These are phyloP conservation scores for Naso thynnoides DNA, from an alignment of 2,797 vertebrate genomes.

Conservation along the genomic window DNA sequence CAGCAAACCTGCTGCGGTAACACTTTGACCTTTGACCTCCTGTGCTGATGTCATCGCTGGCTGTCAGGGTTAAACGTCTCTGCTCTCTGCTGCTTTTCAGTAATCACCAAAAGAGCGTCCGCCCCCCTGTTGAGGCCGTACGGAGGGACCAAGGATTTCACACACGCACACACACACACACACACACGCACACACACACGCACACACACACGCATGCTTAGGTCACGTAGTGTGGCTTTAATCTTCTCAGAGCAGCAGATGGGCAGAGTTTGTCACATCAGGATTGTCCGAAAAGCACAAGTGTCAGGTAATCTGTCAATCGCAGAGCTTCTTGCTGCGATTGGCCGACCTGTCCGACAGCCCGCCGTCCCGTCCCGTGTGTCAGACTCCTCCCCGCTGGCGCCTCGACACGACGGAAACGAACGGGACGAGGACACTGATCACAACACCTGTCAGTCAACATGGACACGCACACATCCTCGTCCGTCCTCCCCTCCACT, in stretches of 20 bases:
- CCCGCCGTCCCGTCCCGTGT: not conserved
- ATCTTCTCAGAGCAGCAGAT: slow-evolving; percentile 52
- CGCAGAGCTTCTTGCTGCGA: slow-evolving; percentile 6
- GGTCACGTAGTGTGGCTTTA: slow-evolving; percentile 19
- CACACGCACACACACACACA: slow-evolving; percentile 8
- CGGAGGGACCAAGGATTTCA: slow-evolving; percentile 13
- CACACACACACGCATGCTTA: not conserved
- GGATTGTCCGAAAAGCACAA: not conserved
- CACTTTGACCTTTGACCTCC: slow-evolving; percentile 31
- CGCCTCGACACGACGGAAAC: not conserved
- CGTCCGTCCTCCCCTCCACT: slow-evolving; percentile 2
- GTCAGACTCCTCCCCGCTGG: slow-evolving; percentile 24
- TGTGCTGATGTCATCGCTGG: not conserved
- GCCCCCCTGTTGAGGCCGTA: slow-evolving; percentile 11
- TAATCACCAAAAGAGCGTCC: slow-evolving; percentile 22
- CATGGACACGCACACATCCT: not conserved
- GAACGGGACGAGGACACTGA: not conserved
- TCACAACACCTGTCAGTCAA: not conserved
- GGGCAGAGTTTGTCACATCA: slow-evolving; percentile 35
- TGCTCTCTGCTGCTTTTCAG: slow-evolving; percentile 21
- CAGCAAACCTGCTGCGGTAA: not conserved
- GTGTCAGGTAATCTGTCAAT: slow-evolving; percentile 45
- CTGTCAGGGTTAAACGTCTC: slow-evolving; percentile 6
- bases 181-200: slow-evolving; percentile 1
- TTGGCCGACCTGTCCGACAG: slow-evolving; percentile 31